Conservation (phyloP, 2,888 invertebrate genomes). For the Nemotelus pantherinus region DNA sequence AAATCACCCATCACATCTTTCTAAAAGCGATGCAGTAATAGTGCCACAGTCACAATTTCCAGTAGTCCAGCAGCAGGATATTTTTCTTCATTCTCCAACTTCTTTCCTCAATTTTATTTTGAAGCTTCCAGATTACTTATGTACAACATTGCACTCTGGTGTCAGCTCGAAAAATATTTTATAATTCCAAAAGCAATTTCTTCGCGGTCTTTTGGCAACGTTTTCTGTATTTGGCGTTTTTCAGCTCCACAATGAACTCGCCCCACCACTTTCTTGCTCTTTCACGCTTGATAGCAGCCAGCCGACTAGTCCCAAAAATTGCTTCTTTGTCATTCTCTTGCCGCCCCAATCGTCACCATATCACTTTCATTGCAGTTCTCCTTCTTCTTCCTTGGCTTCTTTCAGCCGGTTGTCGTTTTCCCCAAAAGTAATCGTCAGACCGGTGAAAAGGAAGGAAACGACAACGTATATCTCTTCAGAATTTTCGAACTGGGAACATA, state of each 20-base stretch:
- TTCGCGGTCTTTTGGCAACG: slow-evolving; percentile 36
- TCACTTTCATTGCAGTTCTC: background rate
- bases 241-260: background rate
- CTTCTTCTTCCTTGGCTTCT: slow-evolving; percentile 2
- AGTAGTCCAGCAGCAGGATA: slow-evolving; percentile 46
- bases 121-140: slow-evolving; percentile 47
- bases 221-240: slow-evolving; percentile 34
- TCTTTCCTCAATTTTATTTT: background rate
- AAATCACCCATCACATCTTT: too few relatives aligned
- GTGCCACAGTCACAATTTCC: slow-evolving; percentile 21
- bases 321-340: background rate
- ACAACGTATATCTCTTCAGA: background rate
- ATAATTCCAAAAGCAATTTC: slow-evolving; percentile 50
- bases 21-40: background rate
- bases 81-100: slow-evolving; percentile 31
- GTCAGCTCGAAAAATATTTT: slow-evolving; percentile 51
- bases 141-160: slow-evolving; percentile 51
- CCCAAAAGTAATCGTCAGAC: slow-evolving; percentile 23
- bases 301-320: too few relatives aligned
- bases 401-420: background rate
- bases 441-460: background rate
- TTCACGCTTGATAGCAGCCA: too few relatives aligned
- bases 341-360: background rate
- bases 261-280: too few relatives aligned
- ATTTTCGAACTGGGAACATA: slow-evolving; percentile 19